Evolutionary conservation across 2,113 vertebrate genomes (phyloP).

Genomic region (Rousettus leschenaultii): DNA sequence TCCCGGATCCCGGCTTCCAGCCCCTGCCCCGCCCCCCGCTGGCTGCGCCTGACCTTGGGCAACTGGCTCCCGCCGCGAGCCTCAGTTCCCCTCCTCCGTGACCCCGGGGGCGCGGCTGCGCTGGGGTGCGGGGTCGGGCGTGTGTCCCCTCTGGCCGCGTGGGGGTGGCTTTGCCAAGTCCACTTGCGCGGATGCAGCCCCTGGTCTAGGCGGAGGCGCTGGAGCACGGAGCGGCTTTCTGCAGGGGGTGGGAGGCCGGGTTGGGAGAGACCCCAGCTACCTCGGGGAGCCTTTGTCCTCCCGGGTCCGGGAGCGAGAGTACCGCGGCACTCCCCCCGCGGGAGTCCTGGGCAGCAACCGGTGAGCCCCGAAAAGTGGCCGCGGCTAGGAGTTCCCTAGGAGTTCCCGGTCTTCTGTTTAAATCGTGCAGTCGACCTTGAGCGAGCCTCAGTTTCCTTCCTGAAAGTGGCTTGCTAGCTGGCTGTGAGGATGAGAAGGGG

Average conservation of each 20-base stretch:
- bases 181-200: background rate
- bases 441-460: background rate
- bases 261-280: background rate
- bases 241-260: background rate
- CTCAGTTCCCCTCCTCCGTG: background rate
- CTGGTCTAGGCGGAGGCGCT: background rate
- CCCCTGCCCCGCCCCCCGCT: background rate
- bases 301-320: background rate
- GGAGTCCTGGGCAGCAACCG: background rate
- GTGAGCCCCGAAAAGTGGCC: background rate
- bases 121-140: background rate
- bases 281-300: background rate
- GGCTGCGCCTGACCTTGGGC: slow-evolving; percentile 48
- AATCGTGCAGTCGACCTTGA: slow-evolving; percentile 53
- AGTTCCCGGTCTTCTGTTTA: background rate
- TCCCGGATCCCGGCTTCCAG: background rate
- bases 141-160: background rate
- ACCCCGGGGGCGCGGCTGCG: background rate
- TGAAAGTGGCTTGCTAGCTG: background rate
- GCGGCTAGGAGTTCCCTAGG: background rate
- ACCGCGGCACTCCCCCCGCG: rapidly evolving
- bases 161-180: background rate
- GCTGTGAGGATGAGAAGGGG: background rate
- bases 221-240: background rate
- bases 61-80: background rate